phyloP scores from a whole-genome alignment of 1,140 invertebrate genomes.

The Homalodisca vitripennis region DNA sequence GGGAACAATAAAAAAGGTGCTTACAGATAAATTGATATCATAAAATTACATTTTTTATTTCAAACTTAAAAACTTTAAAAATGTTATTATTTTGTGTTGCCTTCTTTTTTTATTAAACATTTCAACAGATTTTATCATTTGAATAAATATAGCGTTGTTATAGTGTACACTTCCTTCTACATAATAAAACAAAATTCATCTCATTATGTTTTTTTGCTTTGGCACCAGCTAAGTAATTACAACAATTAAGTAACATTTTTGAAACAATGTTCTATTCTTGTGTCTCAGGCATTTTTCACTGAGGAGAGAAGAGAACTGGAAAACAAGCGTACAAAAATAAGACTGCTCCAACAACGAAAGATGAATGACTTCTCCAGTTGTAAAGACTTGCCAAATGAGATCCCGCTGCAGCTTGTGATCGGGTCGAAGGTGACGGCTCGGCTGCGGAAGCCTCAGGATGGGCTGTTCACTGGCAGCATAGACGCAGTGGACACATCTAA shows the following conservation, averaged over 20 bases:
- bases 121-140: too few species aligned
- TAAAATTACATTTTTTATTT: too few species aligned
- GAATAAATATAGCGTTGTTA: too few species aligned
- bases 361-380: conserved; percentile 71
- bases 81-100: too few species aligned
- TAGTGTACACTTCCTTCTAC: too few species aligned
- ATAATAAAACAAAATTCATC: too few species aligned
- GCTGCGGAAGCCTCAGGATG: conserved; percentile 91
- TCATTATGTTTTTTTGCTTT: too few species aligned
- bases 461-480: conserved; percentile 93
- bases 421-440: conserved; percentile 94
- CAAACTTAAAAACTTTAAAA: too few species aligned
- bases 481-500: conserved; percentile 97
- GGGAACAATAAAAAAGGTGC: too few species aligned
- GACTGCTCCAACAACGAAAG: conserved; percentile 93
- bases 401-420: conserved; percentile 93
- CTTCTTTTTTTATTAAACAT: too few species aligned
- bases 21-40: too few species aligned
- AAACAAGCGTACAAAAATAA: conserved; percentile 87
- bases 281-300: conserved; percentile 79
- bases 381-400: conserved; percentile 94
- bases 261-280: background rate
- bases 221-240: too few species aligned
- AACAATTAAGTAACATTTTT: background rate
- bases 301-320: conserved; percentile 92